phyloP scores from a whole-genome alignment of 1,140 invertebrate species.

The Xylocopa sonorina region DNA sequence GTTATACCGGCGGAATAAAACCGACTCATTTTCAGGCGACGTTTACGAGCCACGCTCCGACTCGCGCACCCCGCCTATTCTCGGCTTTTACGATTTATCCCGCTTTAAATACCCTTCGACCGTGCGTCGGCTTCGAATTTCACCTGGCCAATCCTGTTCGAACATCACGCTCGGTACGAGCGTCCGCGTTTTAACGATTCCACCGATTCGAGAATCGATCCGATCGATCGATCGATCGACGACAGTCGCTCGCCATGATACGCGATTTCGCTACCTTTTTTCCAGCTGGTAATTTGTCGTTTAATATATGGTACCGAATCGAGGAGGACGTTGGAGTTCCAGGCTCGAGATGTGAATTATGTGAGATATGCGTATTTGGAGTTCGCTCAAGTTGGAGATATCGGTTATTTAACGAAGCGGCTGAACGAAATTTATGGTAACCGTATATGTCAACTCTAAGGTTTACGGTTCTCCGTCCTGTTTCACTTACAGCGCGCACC shows the following conservation, averaged over 20 bases:
- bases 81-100: slow-evolving; percentile 48
- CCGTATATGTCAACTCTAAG: not conserved
- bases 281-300: not conserved
- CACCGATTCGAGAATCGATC: not conserved
- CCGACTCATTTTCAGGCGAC: slow-evolving; percentile 39
- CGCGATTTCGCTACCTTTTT: no score
- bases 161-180: not conserved
- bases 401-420: not conserved
- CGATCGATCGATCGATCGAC: no score
- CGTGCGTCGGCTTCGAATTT: slow-evolving; percentile 36
- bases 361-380: not conserved
- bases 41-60: slow-evolving; percentile 37
- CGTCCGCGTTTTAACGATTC: slow-evolving; percentile 35
- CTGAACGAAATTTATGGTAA: not conserved
- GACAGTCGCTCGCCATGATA: no score
- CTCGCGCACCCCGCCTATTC: slow-evolving; percentile 12
- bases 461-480: not conserved
- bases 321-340: no score
- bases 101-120: slow-evolving; percentile 41
- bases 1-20: slow-evolving; percentile 48
- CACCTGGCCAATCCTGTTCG: slow-evolving; percentile 7
- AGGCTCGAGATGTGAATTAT: not conserved
- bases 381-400: not conserved
- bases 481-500: no score
- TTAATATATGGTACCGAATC: not conserved